phyloP scores from a whole-genome alignment of 2,888 invertebrate genomes.

The Trissolcus japonicus region DNA sequence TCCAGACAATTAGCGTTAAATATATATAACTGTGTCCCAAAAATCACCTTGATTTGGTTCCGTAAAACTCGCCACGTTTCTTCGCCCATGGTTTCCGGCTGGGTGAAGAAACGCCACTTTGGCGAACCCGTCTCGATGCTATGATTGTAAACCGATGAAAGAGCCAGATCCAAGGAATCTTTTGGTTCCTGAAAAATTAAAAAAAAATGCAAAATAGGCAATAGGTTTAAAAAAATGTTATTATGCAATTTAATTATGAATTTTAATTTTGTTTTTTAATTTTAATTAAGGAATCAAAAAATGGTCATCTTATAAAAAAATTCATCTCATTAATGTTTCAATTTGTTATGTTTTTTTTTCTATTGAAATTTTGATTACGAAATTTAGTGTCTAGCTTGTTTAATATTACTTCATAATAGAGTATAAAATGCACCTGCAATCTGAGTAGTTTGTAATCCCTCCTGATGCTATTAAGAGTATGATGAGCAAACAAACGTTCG shows the following conservation, averaged over 20 bases:
- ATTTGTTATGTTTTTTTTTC: too few relatives aligned
- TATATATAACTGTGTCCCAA: slow-evolving; percentile 22
- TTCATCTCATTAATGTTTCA: too few relatives aligned
- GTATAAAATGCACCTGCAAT: slow-evolving; percentile 60
- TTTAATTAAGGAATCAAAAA: too few relatives aligned
- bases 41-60: slow-evolving; percentile 76
- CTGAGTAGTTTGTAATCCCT: slow-evolving; percentile 68
- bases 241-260: too few relatives aligned
- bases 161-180: slow-evolving; percentile 83
- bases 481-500: slow-evolving; percentile 80
- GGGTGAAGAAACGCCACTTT: slow-evolving; percentile 79
- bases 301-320: too few relatives aligned
- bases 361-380: too few relatives aligned
- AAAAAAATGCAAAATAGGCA: too few relatives aligned
- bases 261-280: too few relatives aligned
- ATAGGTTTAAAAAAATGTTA: too few relatives aligned
- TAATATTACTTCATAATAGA: not conserved
- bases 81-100: slow-evolving; percentile 82
- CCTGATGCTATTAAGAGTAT: slow-evolving; percentile 80
- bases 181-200: slow-evolving; percentile 78
- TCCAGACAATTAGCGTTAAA: slow-evolving; percentile 49
- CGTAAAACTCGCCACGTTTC: slow-evolving; percentile 83
- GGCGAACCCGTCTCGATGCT: slow-evolving; percentile 77
- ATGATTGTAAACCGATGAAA: slow-evolving; percentile 84
- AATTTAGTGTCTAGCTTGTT: not conserved